Conservation (phyloP, 2,113 vertebrate genomes). For the Pionites leucogaster region DNA sequence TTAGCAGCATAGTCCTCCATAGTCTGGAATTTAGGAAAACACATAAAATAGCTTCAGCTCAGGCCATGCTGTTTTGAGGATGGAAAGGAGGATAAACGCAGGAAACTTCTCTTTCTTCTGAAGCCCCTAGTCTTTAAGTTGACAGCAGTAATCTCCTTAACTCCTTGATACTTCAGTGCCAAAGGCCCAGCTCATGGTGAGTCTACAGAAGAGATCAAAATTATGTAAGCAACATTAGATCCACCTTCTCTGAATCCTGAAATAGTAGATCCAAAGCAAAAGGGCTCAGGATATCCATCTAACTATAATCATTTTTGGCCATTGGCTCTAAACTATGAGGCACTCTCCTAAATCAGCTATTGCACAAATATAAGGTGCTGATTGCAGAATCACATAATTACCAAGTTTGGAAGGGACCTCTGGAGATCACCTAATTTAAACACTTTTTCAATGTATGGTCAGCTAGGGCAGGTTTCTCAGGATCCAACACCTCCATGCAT, state of each 20-base stretch:
- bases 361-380: neutral
- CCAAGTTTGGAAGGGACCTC: neutral
- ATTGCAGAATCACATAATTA: neutral
- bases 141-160: neutral
- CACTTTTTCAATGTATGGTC: neutral
- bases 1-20: neutral
- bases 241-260: neutral
- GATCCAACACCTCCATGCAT: neutral
- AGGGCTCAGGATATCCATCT: neutral
- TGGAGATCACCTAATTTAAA: neutral
- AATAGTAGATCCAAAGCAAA: neutral
- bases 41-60: neutral
- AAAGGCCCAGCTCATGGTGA: neutral
- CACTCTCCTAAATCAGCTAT: neutral
- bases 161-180: neutral
- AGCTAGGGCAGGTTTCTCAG: neutral
- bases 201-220: neutral
- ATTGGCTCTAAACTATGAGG: neutral
- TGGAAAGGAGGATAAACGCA: neutral
- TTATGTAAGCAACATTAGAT: neutral
- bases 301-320: neutral
- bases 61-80: neutral
- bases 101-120: neutral
- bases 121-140: neutral
- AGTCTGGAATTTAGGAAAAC: neutral